Percentiles rank a stretch among this genome's conserved stretches.
Evolutionary conservation across 2,888 invertebrate species (phyloP).

Genomic region (Eledona agricola): DNA sequence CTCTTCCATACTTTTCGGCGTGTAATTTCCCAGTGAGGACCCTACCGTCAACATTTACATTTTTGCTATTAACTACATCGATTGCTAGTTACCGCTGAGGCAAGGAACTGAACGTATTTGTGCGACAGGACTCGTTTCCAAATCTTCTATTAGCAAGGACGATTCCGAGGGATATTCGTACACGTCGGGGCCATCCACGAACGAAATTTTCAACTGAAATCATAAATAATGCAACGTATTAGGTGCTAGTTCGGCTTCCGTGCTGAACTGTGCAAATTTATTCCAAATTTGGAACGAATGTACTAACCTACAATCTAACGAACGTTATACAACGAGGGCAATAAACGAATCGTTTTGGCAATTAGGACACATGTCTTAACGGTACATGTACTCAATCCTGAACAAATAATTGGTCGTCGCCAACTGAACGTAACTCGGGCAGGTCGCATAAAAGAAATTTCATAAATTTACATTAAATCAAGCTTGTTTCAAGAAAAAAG

Average conservation of each 20-base stretch:
- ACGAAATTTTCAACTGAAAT: constrained; percentile 85
- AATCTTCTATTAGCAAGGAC: constrained; percentile 75
- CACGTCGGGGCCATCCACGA: constrained; percentile 88
- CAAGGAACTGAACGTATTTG: constrained; percentile 55
- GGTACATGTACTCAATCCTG: no score
- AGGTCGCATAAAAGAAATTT: no score
- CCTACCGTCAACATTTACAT: constrained; percentile 56
- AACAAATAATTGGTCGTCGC: no score
- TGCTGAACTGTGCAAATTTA: constrained; percentile 3
- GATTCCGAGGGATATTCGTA: constrained; percentile 95
- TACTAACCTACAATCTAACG: constrained; percentile 18
- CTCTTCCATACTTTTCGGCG: constrained; percentile 77
- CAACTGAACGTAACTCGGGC: no score
- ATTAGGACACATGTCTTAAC: constrained; percentile 2
- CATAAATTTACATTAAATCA: no score
- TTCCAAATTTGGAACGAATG: constrained; percentile 6
- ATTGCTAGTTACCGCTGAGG: constrained; percentile 50
- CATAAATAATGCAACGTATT: constrained; percentile 1
- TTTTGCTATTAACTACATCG: background rate
- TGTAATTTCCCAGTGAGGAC: constrained; percentile 79
- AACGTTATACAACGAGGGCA: constrained; percentile 29
- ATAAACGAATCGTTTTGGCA: constrained; percentile 15
- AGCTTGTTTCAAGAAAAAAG: no score
- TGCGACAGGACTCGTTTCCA: constrained; percentile 40
- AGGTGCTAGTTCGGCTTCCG: constrained; percentile 1